Base-by-base conservation (phyloP, 2,888 invertebrate species). In the Pogonocherus hispidulus region DNA sequence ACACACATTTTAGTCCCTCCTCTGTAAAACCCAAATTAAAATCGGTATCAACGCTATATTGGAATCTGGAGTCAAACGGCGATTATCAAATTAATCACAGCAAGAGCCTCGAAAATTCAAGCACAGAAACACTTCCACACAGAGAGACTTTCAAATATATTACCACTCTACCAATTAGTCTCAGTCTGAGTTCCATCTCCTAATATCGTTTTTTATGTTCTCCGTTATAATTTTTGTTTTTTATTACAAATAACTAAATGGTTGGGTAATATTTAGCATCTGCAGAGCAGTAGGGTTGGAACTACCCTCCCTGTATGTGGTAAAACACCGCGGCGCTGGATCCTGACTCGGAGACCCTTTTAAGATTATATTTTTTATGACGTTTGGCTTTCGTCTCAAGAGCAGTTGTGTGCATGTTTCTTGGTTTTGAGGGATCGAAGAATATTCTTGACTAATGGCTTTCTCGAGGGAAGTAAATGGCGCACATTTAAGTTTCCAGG, bases 51-150 rank as follows among this genome's bases (percentile, higher is more conserved):
- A 11, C 20, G 32, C 37, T 41, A 37, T 49, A 57, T 64, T 37
- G 64, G 56, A 64, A 56, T 56, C 32, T 22, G 64, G 64, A 64
- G 64, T 64, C 64, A 64, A 37, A 56, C 64, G 32, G 64, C 9
- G 64, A 56, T 49, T 18, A 49, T 32, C 11, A 64, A 49, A 64
- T 64, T 64, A 49, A 49, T 56, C 64, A 32, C 64, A 64, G 64
- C 64, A 37, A 47, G 64, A 37, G 49, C 49, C 23, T 56, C 49
- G 37, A 35, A 59, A 47, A 59, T 20, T 27, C 46, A 44, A 46
- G 9, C 22, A 18, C n/a, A 49, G 41, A 62, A 62, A 51, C 51
- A 51, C 49, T 62, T 51, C 49, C 51, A 14, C 19, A 22, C 49
- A 18, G 20, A 46, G n/a, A n/a, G n/a, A 18, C 46, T 59, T 47